Conservation (phyloP, 2,113 vertebrate genomes). For the Motacilla tschutschensis region DNA sequence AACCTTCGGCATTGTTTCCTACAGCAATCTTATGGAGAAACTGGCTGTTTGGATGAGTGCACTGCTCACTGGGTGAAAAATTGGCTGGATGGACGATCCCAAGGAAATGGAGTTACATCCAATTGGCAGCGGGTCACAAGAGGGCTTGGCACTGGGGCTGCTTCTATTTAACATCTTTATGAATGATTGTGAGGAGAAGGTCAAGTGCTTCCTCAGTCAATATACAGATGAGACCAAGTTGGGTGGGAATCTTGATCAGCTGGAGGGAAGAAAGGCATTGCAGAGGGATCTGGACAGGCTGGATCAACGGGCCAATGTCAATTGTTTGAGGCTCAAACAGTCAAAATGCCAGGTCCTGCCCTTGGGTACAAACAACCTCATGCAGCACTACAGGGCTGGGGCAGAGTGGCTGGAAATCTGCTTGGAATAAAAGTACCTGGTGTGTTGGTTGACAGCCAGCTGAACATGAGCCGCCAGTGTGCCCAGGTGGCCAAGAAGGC, state of each 20-base stretch:
- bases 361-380: neutral
- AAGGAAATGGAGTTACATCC: neutral
- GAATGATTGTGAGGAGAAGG: rapidly evolving
- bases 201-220: rapidly evolving
- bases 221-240: neutral
- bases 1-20: neutral
- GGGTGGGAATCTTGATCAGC: neutral
- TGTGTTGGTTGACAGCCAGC: neutral
- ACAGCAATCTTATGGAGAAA: neutral
- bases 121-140: neutral
- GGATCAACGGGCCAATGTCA: rapidly evolving
- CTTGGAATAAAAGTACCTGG: neutral
- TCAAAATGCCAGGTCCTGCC: neutral
- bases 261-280: neutral
- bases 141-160: neutral
- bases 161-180: neutral
- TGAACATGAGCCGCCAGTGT: neutral
- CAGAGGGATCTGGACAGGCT: neutral
- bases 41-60: neutral
- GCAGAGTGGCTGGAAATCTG: neutral
- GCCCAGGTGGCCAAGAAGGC: neutral
- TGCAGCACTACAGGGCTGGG: neutral
- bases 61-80: neutral
- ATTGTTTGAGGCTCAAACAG: neutral
- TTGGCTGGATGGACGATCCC: neutral